Evolutionary conservation across 2,113 vertebrate species (phyloP).

Genomic region (Sus scrofa): T2T-Sscrofa CM000812.6:10439001-10439500

Average conservation of each 20-base stretch:
- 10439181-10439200: background rate
- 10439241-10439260: background rate
- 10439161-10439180: background rate
- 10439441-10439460: background rate
- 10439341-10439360: background rate
- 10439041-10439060: background rate
- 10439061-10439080: background rate
- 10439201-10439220: background rate
- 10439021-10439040: no score
- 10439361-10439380: constrained; percentile 53
- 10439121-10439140: background rate
- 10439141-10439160: background rate
- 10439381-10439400: background rate
- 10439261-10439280: background rate
- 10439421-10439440: background rate
- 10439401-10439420: background rate
- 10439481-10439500: background rate
- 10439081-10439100: background rate
- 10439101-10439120: background rate
- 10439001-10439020: no score
- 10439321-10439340: background rate
- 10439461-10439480: background rate
- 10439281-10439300: background rate
- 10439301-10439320: background rate
- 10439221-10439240: background rate